Conservation (phyloP, 2,888 invertebrate genomes). For the Cyaniris semiargus region DNA sequence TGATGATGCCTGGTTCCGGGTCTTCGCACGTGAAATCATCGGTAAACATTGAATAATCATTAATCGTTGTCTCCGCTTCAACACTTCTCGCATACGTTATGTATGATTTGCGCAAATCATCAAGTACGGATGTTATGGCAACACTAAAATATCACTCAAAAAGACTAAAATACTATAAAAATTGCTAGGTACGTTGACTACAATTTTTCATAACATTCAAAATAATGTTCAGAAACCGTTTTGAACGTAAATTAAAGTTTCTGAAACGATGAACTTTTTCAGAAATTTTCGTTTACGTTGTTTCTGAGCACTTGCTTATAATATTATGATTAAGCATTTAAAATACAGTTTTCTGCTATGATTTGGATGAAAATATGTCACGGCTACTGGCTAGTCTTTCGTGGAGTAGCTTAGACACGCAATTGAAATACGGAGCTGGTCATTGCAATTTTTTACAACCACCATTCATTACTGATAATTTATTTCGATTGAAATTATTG, state of each 20-base stretch:
- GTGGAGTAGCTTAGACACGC: not conserved
- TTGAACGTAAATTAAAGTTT: not conserved
- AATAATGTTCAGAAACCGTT: not conserved
- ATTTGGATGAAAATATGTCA: constrained; percentile 1
- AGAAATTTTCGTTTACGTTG: not conserved
- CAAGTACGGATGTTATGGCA: not conserved
- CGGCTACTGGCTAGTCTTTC: not conserved
- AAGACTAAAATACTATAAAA: no score
- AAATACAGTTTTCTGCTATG: not conserved
- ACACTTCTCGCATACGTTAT: no score
- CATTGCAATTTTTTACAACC: not conserved
- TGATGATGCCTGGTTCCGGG: constrained; percentile 3
- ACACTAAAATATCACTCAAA: no score
- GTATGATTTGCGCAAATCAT: not conserved
- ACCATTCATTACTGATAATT: not conserved
- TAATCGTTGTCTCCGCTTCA: not conserved
- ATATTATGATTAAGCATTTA: not conserved
- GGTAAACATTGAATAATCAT: constrained; percentile 9
- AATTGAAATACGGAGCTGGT: not conserved
- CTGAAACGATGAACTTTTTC: not conserved
- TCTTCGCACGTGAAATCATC: not conserved
- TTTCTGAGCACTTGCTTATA: not conserved
- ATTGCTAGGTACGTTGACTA: no score
- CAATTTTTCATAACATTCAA: not conserved
- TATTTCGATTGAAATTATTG: not conserved